These are phyloP conservation scores for Barbus barbus DNA, from an alignment of 2,113 vertebrate genomes.

Conservation along the genomic window DNA sequence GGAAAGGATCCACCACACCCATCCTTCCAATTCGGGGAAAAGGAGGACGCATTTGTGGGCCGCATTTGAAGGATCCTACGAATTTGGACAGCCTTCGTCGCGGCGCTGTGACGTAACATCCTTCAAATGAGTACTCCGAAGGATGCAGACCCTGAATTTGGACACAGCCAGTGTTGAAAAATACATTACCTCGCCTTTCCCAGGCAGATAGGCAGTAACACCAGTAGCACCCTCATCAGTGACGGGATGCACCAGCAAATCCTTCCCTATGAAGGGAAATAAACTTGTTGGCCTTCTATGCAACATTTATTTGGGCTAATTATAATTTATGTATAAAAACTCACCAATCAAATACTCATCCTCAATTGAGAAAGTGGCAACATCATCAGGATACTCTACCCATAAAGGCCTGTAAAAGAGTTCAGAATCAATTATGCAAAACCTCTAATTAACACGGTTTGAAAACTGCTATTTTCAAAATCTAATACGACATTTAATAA, in stretches of 20 bases:
- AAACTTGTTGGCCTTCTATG: not conserved
- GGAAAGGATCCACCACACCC: no score
- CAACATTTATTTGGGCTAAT: not conserved
- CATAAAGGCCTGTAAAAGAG: constrained; percentile 79
- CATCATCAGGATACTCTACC: constrained; percentile 86
- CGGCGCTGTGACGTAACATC: no score
- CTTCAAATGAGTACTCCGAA: no score
- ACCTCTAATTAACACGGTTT: not conserved
- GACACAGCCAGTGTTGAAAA: not conserved
- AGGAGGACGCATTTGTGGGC: no score
- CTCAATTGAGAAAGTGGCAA: constrained; percentile 80
- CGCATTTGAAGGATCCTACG: no score
- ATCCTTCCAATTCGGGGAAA: no score
- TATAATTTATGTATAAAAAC: constrained; percentile 45
- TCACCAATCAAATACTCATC: constrained; percentile 88
- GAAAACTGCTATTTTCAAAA: not conserved
- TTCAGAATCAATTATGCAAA: not conserved
- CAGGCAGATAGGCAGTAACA: constrained; percentile 85
- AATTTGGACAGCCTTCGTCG: no score
- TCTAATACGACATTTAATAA: not conserved
- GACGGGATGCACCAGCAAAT: constrained; percentile 86
- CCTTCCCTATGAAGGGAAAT: constrained; percentile 72
- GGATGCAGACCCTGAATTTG: no score
- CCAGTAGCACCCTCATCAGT: constrained; percentile 82
- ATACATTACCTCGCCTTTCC: constrained; percentile 79